Conservation (phyloP, 92 coral and sea anemone genomes). For the Isaurus tuberculatus region DNA sequence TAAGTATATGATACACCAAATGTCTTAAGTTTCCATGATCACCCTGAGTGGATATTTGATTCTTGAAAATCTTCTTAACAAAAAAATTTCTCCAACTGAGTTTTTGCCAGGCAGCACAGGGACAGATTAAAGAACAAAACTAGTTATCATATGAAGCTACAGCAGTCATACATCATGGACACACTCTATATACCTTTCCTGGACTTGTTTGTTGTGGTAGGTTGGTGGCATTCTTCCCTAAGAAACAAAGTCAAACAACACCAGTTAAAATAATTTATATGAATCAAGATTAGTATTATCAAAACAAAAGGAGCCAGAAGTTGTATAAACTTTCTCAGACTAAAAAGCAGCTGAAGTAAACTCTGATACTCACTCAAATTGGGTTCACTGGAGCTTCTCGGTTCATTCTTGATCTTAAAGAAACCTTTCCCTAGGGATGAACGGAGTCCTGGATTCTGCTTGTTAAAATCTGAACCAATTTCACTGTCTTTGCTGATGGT, state of each 20-base stretch:
- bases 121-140: too few species aligned
- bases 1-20: too few species aligned
- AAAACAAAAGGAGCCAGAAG: background rate
- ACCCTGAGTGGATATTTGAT: too few species aligned
- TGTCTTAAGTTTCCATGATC: too few species aligned
- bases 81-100: too few species aligned
- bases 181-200: slow-evolving; percentile 38
- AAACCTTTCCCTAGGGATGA: slow-evolving; percentile 95
- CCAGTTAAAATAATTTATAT: background rate
- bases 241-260: background rate
- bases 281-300: background rate
- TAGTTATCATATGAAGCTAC: too few species aligned
- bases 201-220: slow-evolving; percentile 28
- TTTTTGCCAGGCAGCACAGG: too few species aligned
- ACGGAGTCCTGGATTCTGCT: slow-evolving; percentile 63
- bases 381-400: slow-evolving; percentile 94
- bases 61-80: too few species aligned
- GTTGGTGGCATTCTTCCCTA: slow-evolving; percentile 34
- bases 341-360: background rate
- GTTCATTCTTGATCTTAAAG: slow-evolving; percentile 75
- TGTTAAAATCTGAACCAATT: slow-evolving; percentile 53
- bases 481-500: slow-evolving; percentile 50
- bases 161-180: too few species aligned
- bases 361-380: slow-evolving; percentile 71
- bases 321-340: background rate